phyloP scores from a whole-genome alignment of 2,797 vertebrate species.

The Myotis daubentonii region DNA sequence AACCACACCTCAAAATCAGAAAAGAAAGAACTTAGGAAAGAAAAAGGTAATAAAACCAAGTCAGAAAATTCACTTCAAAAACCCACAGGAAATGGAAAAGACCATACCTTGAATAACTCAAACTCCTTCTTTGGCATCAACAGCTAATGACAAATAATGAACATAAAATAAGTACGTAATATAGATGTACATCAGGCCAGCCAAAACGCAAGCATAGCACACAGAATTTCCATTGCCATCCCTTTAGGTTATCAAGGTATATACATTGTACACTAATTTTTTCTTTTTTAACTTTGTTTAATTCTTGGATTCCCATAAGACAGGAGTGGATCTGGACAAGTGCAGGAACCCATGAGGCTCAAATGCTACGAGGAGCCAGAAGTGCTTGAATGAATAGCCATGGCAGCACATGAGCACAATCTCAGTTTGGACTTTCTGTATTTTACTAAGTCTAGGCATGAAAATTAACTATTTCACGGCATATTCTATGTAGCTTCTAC shows the following conservation, averaged over 20 bases:
- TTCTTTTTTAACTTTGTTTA: not conserved
- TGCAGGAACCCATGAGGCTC: not conserved
- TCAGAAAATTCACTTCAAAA: conserved; percentile 70
- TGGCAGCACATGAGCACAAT: not conserved
- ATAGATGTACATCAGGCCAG: not conserved
- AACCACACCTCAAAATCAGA: conserved; percentile 60
- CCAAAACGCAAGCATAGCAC: conserved; percentile 42
- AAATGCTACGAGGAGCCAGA: not conserved
- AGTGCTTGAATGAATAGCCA: not conserved
- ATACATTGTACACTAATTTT: not conserved
- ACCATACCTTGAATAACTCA: conserved; percentile 98
- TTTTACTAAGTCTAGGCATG: not conserved
- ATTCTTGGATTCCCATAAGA: not conserved
- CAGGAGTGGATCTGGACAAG: not conserved
- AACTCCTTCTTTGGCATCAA: conserved; percentile 99
- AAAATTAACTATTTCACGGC: not conserved
- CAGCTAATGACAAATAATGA: conserved; percentile 89
- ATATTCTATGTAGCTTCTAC: not conserved
- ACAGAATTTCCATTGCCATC: not conserved
- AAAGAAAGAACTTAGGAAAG: conserved; percentile 44
- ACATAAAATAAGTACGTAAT: conserved; percentile 77
- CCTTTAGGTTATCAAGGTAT: not conserved
- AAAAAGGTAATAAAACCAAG: conserved; percentile 41
- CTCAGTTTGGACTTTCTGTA: not conserved
- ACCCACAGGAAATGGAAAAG: conserved; percentile 63